Evolutionary conservation across 2,888 invertebrate species (phyloP), one percentile per base, ranked within the genome.

Genomic region (Limenitis camilla): DNA sequence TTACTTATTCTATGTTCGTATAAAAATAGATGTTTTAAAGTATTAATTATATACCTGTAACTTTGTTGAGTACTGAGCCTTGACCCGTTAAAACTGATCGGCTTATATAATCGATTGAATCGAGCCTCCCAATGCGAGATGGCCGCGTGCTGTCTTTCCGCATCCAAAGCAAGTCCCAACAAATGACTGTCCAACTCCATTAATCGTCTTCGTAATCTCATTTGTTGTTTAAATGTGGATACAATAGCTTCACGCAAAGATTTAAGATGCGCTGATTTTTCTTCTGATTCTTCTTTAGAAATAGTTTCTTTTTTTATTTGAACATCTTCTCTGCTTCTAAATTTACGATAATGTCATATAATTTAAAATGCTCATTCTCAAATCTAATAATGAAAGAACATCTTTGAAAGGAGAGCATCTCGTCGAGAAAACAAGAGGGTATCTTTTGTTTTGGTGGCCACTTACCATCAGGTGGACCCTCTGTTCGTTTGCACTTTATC

Each of bases 111-210:
- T 62, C 93, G 91, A 63, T 94, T 94, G 74, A 94, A 93, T 44
- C 93, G 89, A 9, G 94, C 94, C 72, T 95, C 95, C 95, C 95
- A 97, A 77, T 96, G 96, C 3, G 93, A 93, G 41, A 98, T 95
- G 42, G 96, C 91, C 56, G 95, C 91, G 67, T 96, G 95, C 67
- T 97, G 95, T 40, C 95, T 89, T 73, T 96, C 96, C 0, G 95
- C 94, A 65, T 97, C 97, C 68, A 97, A 89, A 33, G 95, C 96
- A 41, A 97, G 84, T 2, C 96, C 95, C 60, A 97, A 80, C 47
- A 97, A 84, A 67, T 95, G 94, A 62, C 96, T 96, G 77, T 98
- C 97, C 8, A 97, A 90, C 74, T 97, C 96, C 91, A 98, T 93
- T 29, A 98, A 84, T 48, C 94, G 92, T 32, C 95, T 89, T 63